These are phyloP conservation scores for Chrysochloris asiatica DNA, from an alignment of 2,113 vertebrate species.

Conservation along the genomic window DNA sequence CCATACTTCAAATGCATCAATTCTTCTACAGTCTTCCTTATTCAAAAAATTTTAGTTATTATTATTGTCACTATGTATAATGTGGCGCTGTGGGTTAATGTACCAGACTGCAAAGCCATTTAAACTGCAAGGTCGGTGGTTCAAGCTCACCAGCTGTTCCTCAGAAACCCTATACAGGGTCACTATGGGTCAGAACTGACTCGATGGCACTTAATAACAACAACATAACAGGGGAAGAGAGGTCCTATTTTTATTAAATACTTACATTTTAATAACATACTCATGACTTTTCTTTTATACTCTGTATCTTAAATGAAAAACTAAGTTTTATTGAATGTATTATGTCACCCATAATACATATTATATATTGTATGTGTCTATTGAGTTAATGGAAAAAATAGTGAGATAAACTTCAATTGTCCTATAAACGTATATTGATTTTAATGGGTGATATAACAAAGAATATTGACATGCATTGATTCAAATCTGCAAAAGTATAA, in stretches of 20 bases:
- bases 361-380: not conserved
- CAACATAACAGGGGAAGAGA: not conserved
- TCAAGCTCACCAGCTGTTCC: no score
- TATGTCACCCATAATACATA: not conserved
- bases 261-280: slow-evolving; percentile 2
- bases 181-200: no score
- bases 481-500: slow-evolving; percentile 58
- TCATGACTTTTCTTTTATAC: not conserved
- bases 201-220: no score
- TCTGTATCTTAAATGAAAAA: not conserved
- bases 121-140: no score
- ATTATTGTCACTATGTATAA: no score
- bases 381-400: not conserved
- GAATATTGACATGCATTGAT: slow-evolving; percentile 24
- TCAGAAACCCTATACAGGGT: no score
- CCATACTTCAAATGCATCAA: no score
- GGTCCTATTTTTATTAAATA: not conserved
- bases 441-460: not conserved
- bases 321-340: not conserved
- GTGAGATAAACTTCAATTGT: not conserved
- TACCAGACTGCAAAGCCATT: no score
- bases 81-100: no score
- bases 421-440: not conserved
- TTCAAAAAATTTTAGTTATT: no score
- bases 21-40: no score